These are phyloP conservation scores for Melinaea marsaeus DNA, from an alignment of 2,888 invertebrate species.

Conservation along the genomic window DNA sequence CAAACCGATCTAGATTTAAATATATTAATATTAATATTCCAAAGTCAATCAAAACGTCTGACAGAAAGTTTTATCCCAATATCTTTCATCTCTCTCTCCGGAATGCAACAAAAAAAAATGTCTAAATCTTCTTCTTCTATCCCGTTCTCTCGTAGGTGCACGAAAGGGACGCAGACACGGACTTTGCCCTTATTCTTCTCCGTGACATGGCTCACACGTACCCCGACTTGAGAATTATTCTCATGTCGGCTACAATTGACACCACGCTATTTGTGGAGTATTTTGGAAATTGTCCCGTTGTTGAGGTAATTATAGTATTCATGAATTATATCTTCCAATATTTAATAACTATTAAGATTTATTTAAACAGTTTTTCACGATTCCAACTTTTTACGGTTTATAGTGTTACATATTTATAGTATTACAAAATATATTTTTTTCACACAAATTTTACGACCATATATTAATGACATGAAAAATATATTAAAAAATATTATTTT, in stretches of 20 bases:
- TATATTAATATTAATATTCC: too few relatives aligned
- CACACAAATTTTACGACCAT: too few relatives aligned
- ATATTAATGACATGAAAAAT: too few relatives aligned
- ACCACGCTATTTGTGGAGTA: constrained; percentile 94
- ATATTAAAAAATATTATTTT: too few relatives aligned
- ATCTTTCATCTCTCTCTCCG: not conserved
- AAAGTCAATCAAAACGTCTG: too few relatives aligned
- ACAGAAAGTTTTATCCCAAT: too few relatives aligned
- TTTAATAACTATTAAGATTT: not conserved
- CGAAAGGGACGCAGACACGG: constrained; percentile 92
- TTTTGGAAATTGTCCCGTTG: constrained; percentile 93
- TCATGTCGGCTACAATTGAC: constrained; percentile 99
- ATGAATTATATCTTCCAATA: not conserved
- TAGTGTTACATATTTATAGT: too few relatives aligned
- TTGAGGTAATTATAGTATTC: constrained; percentile 79
- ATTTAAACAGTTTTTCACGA: too few relatives aligned
- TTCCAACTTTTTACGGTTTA: too few relatives aligned
- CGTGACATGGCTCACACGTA: constrained; percentile 96
- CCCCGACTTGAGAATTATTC: constrained; percentile 93
- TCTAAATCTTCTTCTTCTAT: too few relatives aligned
- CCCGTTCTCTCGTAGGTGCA: constrained; percentile 52
- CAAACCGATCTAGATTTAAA: too few relatives aligned
- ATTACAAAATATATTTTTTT: too few relatives aligned
- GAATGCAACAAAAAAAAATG: not conserved
- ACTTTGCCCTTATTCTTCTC: constrained; percentile 95